Percentiles rank a stretch among this genome's conserved stretches.
These are phyloP conservation scores for Odontomyia ornata DNA, from an alignment of 2,888 invertebrate species.

Conservation along the genomic window DNA sequence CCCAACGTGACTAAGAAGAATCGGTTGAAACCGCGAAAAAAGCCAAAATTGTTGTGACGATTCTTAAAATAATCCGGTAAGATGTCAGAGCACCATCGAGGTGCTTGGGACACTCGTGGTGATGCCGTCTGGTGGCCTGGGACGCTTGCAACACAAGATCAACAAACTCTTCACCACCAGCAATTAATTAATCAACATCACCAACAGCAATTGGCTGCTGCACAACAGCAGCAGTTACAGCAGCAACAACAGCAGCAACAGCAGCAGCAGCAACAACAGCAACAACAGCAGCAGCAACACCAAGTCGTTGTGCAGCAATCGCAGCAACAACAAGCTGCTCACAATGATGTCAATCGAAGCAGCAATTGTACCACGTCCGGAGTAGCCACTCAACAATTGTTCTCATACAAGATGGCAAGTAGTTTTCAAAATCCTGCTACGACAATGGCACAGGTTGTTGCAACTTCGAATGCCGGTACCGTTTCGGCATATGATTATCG, in stretches of 20 bases:
- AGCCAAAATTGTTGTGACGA: not conserved
- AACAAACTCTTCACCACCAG: slow-evolving; percentile 66
- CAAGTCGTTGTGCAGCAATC: slow-evolving; percentile 65
- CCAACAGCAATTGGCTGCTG: slow-evolving; percentile 66
- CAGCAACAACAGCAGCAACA: slow-evolving; percentile 57
- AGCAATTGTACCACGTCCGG: slow-evolving; percentile 70
- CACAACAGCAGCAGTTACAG: slow-evolving; percentile 55
- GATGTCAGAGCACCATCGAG: slow-evolving; percentile 74
- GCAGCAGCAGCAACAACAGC: slow-evolving; percentile 64
- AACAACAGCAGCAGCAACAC: slow-evolving; percentile 64
- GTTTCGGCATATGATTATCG: slow-evolving; percentile 80
- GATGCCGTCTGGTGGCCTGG: slow-evolving; percentile 71
- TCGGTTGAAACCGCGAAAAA: not conserved
- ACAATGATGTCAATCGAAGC: slow-evolving; percentile 67
- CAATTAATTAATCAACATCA: slow-evolving; percentile 67
- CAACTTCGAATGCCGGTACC: slow-evolving; percentile 69
- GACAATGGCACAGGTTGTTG: slow-evolving; percentile 72
- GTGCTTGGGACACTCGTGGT: slow-evolving; percentile 72
- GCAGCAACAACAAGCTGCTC: slow-evolving; percentile 64
- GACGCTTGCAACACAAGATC: slow-evolving; percentile 65
- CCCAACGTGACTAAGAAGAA: not conserved
- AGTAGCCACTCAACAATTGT: slow-evolving; percentile 76
- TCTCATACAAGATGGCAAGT: slow-evolving; percentile 87
- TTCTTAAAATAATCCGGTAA: slow-evolving; percentile 51
- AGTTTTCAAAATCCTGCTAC: slow-evolving; percentile 79